phyloP scores from a whole-genome alignment of 2,888 invertebrate genomes.

The Boloria euphrosyne region DNA sequence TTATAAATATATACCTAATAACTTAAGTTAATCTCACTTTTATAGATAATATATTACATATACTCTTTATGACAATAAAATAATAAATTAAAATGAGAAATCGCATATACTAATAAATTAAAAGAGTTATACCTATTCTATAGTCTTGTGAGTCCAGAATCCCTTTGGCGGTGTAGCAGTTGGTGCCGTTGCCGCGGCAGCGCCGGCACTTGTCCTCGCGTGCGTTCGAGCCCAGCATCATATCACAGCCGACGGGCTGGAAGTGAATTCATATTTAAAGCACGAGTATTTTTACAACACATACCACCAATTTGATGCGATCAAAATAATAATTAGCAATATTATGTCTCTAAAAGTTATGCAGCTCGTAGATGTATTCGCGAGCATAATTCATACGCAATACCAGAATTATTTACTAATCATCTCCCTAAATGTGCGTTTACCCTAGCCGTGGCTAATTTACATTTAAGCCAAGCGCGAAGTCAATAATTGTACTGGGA shows the following conservation, averaged over 20 bases:
- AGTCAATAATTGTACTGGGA: too few relatives aligned
- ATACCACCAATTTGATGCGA: not conserved
- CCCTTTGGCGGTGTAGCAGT: conserved; percentile 90
- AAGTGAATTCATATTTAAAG: not conserved
- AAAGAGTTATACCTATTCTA: conserved; percentile 83
- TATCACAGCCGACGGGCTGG: conserved; percentile 96
- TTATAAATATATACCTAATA: too few relatives aligned
- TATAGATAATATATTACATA: too few relatives aligned
- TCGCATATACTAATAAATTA: too few relatives aligned
- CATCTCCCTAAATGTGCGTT: too few relatives aligned
- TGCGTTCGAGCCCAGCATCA: conserved; percentile 93
- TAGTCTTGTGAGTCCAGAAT: conserved; percentile 87
- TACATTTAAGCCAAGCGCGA: too few relatives aligned
- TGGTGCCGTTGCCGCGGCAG: conserved; percentile 95
- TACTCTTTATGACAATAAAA: too few relatives aligned
- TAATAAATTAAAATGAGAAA: not conserved
- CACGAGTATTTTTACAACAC: conserved; percentile 3
- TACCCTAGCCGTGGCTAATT: too few relatives aligned
- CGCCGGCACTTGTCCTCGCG: conserved; percentile 95
- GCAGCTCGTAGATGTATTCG: too few relatives aligned
- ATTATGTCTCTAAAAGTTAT: too few relatives aligned
- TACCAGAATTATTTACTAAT: not conserved
- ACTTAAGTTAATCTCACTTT: too few relatives aligned
- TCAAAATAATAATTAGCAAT: too few relatives aligned
- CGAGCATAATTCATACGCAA: not conserved